Conservation (phyloP, 2,888 invertebrate genomes). For the Marasmarcha lunaedactyla region DNA sequence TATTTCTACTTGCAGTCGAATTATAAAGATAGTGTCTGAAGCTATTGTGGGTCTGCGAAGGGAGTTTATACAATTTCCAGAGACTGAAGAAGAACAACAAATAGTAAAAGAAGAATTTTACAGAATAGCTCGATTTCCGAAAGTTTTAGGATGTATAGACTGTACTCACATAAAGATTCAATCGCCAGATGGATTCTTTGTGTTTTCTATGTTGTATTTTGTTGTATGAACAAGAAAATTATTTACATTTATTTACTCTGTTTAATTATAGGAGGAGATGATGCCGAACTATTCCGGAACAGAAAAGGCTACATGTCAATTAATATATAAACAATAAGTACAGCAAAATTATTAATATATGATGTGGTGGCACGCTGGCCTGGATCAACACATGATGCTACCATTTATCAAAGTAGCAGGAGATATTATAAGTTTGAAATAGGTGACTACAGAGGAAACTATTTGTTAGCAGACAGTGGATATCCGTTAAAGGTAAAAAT, state of each 20-base stretch:
- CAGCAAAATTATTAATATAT: slow-evolving; percentile 15
- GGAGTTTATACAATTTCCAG: slow-evolving; percentile 1
- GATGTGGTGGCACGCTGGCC: slow-evolving; percentile 23
- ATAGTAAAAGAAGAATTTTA: slow-evolving; percentile 4
- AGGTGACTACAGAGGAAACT: slow-evolving; percentile 9
- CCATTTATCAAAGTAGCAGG: slow-evolving; percentile 11
- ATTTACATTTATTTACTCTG: too few species aligned
- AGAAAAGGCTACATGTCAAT: slow-evolving; percentile 9
- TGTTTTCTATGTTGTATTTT: background rate
- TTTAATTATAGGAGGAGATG: slow-evolving; percentile 4
- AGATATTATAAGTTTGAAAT: slow-evolving; percentile 8
- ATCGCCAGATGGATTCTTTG: slow-evolving; percentile 7
- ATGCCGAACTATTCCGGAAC: slow-evolving; percentile 9
- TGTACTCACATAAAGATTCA: slow-evolving; percentile 12
- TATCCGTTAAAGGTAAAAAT: slow-evolving; percentile 16
- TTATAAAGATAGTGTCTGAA: slow-evolving; percentile 6
- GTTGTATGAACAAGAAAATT: background rate
- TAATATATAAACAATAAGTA: slow-evolving; percentile 20
- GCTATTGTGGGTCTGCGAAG: slow-evolving; percentile 4
- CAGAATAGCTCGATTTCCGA: slow-evolving; percentile 10
- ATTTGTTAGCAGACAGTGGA: slow-evolving; percentile 20
- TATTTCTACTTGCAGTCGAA: slow-evolving; percentile 5
- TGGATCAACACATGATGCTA: slow-evolving; percentile 18
- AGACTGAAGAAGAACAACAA: slow-evolving; percentile 1
- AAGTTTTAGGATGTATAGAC: slow-evolving; percentile 9